Evolutionary conservation across 2,888 invertebrate genomes (phyloP).

Genomic region (Spisula solida): DNA sequence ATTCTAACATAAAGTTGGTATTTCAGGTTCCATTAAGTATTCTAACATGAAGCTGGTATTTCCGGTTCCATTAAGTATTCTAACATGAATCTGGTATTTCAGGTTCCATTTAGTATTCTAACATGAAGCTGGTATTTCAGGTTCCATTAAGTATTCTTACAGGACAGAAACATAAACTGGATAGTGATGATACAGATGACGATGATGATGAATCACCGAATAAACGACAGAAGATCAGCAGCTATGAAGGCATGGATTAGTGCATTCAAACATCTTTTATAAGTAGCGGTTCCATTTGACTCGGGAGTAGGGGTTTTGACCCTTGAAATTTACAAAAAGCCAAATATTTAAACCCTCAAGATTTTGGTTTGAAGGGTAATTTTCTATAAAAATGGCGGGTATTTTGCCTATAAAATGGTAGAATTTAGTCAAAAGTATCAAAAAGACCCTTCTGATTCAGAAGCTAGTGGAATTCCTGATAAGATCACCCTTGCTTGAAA

Average conservation of each 20-base stretch:
- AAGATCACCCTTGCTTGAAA: too few species aligned
- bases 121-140: slow-evolving; percentile 56
- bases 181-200: slow-evolving; percentile 62
- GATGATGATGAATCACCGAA: slow-evolving; percentile 69
- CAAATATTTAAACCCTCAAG: too few species aligned
- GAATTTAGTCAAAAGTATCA: too few species aligned
- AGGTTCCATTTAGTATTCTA: slow-evolving; percentile 73
- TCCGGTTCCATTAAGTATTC: slow-evolving; percentile 73
- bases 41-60: slow-evolving; percentile 56
- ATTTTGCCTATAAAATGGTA: too few species aligned
- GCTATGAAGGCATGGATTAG: slow-evolving; percentile 81
- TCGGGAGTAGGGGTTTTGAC: too few species aligned
- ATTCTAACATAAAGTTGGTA: slow-evolving; percentile 67
- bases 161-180: slow-evolving; percentile 54
- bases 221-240: slow-evolving; percentile 70
- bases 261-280: background rate
- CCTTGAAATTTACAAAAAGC: too few species aligned
- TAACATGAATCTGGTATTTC: slow-evolving; percentile 56
- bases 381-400: too few species aligned
- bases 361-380: too few species aligned
- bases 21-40: slow-evolving; percentile 73
- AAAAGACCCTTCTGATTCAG: too few species aligned
- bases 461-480: too few species aligned
- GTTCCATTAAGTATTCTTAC: slow-evolving; percentile 74
- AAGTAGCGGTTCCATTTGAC: background rate